These are phyloP conservation scores for Drosophila hamatofila DNA, from an alignment of 2,888 invertebrate species.

Conservation along the genomic window DNA sequence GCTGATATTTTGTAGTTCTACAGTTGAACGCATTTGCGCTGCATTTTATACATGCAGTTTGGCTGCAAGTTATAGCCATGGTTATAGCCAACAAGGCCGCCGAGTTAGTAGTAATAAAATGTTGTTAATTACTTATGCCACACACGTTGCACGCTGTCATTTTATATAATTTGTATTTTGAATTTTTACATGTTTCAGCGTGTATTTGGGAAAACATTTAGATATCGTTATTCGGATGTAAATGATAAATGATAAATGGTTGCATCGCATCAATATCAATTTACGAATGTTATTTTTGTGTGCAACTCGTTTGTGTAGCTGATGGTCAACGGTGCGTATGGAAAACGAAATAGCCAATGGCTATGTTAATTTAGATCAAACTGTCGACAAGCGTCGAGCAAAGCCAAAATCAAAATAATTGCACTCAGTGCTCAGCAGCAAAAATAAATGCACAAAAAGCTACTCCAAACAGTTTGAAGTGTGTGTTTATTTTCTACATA, in stretches of 20 bases:
- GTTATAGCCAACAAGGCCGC: constrained; percentile 4
- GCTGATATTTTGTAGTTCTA: constrained; percentile 37
- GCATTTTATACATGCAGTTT: constrained; percentile 13
- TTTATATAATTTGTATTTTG: constrained; percentile 42
- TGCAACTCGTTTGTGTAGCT: constrained; percentile 4
- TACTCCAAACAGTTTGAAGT: constrained; percentile 18
- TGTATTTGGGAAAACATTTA: constrained; percentile 30
- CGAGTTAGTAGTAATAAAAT: constrained; percentile 42
- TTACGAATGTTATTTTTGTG: constrained; percentile 19
- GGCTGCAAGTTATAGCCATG: constrained; percentile 54
- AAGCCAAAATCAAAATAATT: constrained; percentile 28
- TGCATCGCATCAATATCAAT: constrained; percentile 49
- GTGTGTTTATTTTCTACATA: constrained; percentile 42
- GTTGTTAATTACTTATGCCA: constrained; percentile 76
- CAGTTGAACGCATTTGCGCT: constrained; percentile 28
- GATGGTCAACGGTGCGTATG: constrained; percentile 47
- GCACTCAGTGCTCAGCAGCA: constrained; percentile 10
- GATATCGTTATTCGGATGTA: constrained; percentile 17
- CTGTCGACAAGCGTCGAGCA: constrained; percentile 14
- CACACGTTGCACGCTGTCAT: constrained; percentile 59
- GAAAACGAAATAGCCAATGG: constrained; percentile 17
- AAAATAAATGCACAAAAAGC: constrained; percentile 4
- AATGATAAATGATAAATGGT: constrained; percentile 12
- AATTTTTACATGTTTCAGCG: constrained; percentile 5
- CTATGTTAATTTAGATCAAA: constrained; percentile 13